Conservation (phyloP, 2,888 invertebrate genomes). For the Cephus pulcher region DNA sequence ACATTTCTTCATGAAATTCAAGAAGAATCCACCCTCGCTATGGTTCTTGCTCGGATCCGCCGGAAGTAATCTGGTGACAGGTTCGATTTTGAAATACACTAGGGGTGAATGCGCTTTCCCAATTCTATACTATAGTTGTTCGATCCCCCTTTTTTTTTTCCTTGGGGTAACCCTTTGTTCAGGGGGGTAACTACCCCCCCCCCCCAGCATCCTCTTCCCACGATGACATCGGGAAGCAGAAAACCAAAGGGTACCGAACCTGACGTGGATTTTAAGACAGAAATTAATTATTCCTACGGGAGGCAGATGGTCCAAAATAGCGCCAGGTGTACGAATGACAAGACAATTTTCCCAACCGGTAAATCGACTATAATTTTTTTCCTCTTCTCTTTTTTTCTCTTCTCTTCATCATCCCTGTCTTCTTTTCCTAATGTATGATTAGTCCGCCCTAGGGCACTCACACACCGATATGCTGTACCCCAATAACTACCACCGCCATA, state of each 20-base stretch:
- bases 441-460: background rate
- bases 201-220: too few species aligned
- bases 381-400: background rate
- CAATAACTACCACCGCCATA: background rate
- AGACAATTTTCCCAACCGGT: slow-evolving; percentile 18
- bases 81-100: background rate
- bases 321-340: slow-evolving; percentile 28
- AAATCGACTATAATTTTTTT: background rate
- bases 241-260: slow-evolving; percentile 20
- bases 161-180: background rate
- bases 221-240: slow-evolving; percentile 18
- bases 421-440: background rate
- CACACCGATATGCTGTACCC: background rate
- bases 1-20: background rate
- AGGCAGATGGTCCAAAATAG: slow-evolving; percentile 22
- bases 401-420: background rate
- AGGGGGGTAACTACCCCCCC: too few species aligned
- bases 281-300: slow-evolving; percentile 33
- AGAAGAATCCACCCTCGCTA: background rate
- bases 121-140: background rate
- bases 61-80: background rate
- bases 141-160: too few species aligned
- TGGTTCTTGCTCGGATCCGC: background rate
- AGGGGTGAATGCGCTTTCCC: background rate
- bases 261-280: slow-evolving; percentile 28